These are phyloP conservation scores for Cantharis nigra DNA, from an alignment of 2,888 invertebrate genomes.

Conservation along the genomic window DNA sequence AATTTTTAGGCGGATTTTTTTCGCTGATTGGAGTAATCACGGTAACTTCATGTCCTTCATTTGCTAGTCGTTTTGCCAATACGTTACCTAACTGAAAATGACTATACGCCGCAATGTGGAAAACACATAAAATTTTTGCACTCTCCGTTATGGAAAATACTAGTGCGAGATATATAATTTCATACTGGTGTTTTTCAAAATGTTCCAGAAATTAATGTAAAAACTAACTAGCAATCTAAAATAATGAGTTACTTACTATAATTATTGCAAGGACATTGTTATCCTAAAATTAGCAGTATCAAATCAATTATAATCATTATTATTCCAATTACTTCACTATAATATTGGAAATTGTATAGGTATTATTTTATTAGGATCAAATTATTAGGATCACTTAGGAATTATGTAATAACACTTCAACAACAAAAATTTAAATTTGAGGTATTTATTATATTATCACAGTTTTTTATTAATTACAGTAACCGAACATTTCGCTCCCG, in stretches of 20 bases:
- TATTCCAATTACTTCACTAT: too few species aligned
- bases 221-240: neutral
- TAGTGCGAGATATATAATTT: neutral
- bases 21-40: constrained; percentile 43
- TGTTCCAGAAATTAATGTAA: too few species aligned
- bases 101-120: constrained; percentile 39
- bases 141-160: neutral
- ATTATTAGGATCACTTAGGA: too few species aligned
- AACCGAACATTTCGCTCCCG: too few species aligned
- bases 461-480: too few species aligned
- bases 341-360: too few species aligned
- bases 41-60: constrained; percentile 54
- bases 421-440: too few species aligned
- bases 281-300: neutral
- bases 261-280: neutral
- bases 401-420: too few species aligned
- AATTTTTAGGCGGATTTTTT: constrained; percentile 47
- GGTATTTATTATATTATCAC: too few species aligned
- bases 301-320: neutral
- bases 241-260: too few species aligned
- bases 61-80: constrained; percentile 39
- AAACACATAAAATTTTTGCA: constrained; percentile 39
- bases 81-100: constrained; percentile 39
- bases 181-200: neutral
- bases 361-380: too few species aligned